Conservation (phyloP, 2,888 invertebrate species). For the Oscheius sp. region DNA sequence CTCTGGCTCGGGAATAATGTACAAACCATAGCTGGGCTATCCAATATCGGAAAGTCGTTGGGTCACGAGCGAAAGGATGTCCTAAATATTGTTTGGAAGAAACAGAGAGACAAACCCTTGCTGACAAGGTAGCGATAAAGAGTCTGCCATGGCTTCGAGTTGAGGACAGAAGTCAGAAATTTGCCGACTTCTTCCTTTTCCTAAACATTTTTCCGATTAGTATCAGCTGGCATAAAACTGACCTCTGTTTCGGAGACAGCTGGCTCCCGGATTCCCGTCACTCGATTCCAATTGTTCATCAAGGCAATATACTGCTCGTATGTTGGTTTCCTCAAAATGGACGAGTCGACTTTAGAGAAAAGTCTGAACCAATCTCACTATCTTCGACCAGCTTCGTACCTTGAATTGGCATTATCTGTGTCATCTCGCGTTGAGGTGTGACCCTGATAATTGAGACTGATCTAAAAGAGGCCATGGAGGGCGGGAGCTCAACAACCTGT, state of each 20-base stretch:
- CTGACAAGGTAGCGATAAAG: slow-evolving; percentile 77
- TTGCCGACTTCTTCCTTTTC: slow-evolving; percentile 79
- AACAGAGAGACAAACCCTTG: slow-evolving; percentile 40
- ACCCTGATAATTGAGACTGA: slow-evolving; percentile 60
- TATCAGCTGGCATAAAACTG: too few species aligned
- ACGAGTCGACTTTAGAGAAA: slow-evolving; percentile 51
- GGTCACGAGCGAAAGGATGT: slow-evolving; percentile 60
- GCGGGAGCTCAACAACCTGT: neutral
- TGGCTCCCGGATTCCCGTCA: slow-evolving; percentile 71
- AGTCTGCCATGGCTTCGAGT: slow-evolving; percentile 81
- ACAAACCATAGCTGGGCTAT: slow-evolving; percentile 74
- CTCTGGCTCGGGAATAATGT: slow-evolving; percentile 81
- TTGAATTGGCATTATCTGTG: slow-evolving; percentile 55
- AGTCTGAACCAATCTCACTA: slow-evolving; percentile 30
- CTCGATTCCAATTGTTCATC: slow-evolving; percentile 85
- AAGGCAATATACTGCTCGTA: slow-evolving; percentile 80
- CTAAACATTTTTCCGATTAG: slow-evolving; percentile 21
- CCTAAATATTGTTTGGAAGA: slow-evolving; percentile 38
- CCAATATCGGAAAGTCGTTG: slow-evolving; percentile 51
- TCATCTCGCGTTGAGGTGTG: slow-evolving; percentile 60
- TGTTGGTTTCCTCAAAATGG: slow-evolving; percentile 73
- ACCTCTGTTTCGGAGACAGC: slow-evolving; percentile 74
- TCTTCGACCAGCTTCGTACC: slow-evolving; percentile 35
- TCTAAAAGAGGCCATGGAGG: slow-evolving; percentile 30
- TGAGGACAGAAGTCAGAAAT: slow-evolving; percentile 82